Base-by-base conservation (phyloP, 2,888 invertebrate species). In the Noctua janthe region DNA sequence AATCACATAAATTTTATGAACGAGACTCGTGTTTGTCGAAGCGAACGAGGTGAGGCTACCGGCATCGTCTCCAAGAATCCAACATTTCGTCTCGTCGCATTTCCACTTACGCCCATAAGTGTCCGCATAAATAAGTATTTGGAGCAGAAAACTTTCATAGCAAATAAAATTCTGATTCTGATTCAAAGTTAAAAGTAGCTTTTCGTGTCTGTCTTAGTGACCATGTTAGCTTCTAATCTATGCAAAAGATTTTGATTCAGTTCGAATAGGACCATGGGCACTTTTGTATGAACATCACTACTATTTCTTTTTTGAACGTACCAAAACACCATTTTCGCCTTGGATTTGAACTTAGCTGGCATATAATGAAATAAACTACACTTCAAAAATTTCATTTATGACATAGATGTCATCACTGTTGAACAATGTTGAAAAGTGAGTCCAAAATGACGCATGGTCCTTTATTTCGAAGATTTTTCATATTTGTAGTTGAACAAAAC, bases 1-100 rank as follows among this genome's bases (percentile, higher is more conserved):
- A 87, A 78, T 78, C 69, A 75, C 71, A 70, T 71, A 74, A 72
- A 80, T 76, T 83, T 78, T 29, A 70, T 69, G 71, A 72, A 74
- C 80, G 80, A 76, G 17, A 15, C 80, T 80, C 73, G 69, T 83
- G 82, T 81, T 81, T 84, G 56, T 71, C 78, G 82, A 29, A 82
- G 84, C 85, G 76, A 89, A 87, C 83, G 81, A 86, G 89, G 87
- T 87, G 84, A 87, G 75, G 84, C 81, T 74, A 69, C 62, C 73
- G 72, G 73, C 59, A 81, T 74, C 85, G 49, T 67, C 72, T 70
- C 69, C 73, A 81, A 76, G 81, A 86, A 66, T 77, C 73, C 71
- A 83, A 83, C 78, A 78, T 87, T 83, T 84, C 88, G 71, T 80
- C 79, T 80, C 77, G 84, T 82, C 84, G 75, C 66, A 66, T 59